Percentiles rank a stretch among this genome's conserved stretches.
These are phyloP conservation scores for Parelbella ahira DNA, from an alignment of 2,888 invertebrate genomes.

Conservation along the genomic window DNA sequence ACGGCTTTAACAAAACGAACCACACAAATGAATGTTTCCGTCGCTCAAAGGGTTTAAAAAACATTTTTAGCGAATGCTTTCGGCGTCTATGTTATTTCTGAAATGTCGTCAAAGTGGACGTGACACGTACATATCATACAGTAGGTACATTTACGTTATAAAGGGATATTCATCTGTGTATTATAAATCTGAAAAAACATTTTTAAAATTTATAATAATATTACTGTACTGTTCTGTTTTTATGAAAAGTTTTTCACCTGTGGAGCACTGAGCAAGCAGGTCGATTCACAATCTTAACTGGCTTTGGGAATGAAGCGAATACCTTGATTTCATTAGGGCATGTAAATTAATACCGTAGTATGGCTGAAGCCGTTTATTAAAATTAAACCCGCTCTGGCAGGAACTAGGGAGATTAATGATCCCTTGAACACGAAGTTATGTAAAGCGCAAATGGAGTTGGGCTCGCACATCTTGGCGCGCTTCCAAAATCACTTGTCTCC, in stretches of 20 bases:
- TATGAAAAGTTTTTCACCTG: slow-evolving; percentile 21
- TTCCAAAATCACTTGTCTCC: slow-evolving; percentile 77
- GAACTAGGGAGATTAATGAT: slow-evolving; percentile 79
- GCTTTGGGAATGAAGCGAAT: slow-evolving; percentile 49
- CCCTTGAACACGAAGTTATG: slow-evolving; percentile 77
- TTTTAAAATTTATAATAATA: no score
- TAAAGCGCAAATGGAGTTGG: slow-evolving; percentile 76
- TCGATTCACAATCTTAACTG: slow-evolving; percentile 34
- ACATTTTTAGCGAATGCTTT: not conserved
- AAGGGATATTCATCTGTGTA: no score
- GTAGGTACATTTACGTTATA: no score
- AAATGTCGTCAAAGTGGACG: slow-evolving; percentile 8
- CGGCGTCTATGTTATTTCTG: slow-evolving; percentile 3
- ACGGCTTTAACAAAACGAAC: slow-evolving; percentile 1
- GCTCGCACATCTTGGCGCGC: slow-evolving; percentile 70
- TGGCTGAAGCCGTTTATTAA: slow-evolving; percentile 75
- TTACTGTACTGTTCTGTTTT: no score
- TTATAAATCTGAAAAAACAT: no score
- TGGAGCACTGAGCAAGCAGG: slow-evolving; percentile 9
- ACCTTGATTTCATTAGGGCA: slow-evolving; percentile 56
- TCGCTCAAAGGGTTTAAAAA: not conserved
- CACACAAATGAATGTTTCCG: slow-evolving; percentile 1
- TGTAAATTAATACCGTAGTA: slow-evolving; percentile 68
- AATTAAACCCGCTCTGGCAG: slow-evolving; percentile 75
- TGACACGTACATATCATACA: no score